Base-by-base conservation (phyloP, 2,888 invertebrate species). In the Heteromyza rotundicornis region DNA sequence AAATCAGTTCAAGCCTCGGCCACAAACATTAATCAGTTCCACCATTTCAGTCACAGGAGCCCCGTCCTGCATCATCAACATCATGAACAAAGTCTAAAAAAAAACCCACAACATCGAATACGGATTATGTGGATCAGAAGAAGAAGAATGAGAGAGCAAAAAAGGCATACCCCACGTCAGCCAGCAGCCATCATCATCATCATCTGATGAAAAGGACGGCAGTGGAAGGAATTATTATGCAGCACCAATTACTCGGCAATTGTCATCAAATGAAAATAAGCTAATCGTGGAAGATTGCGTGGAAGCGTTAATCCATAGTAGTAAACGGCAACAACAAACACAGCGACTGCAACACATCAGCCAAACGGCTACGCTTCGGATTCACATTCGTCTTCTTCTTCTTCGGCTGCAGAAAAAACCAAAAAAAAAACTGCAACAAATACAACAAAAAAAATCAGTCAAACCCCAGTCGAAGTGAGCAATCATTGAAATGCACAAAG, bases 221-320 rank as follows among this genome's bases (percentile, higher is more conserved):
- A 10, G 16, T 3, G 40, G 54, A 57, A 58, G 56, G 63, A 72
- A 73, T 72, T 74, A 74, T 76, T 74, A 78, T 76, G 75, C 75
- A 77, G 74, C 72, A 70, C 70, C 79, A 79, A 79, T 79, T 80
- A 79, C 80, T 76, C 78, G 79, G 70, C 78, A 77, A 77, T 77
- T 76, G 74, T 69, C 71, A 73, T 71, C 68, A 73, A 74, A 74
- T 71, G 70, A 71, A 73, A 71, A 70, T 70, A 66, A 66, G 60
- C 64, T 66, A 68, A 68, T 67, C 70, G 68, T 69, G 68, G 62
- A 66, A 63, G 67, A 66, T 68, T 64, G 64, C 64, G 16, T n/a
- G n/a, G n/a, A 23, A 53, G 44, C 56, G 58, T 44, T 59, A 59
- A 59, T 59, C n/a, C 52, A 10, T 27, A 10, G 2, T 17, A 20